phyloP scores from a whole-genome alignment of 2,888 invertebrate genomes.

The Parnassius glacialis region DNA sequence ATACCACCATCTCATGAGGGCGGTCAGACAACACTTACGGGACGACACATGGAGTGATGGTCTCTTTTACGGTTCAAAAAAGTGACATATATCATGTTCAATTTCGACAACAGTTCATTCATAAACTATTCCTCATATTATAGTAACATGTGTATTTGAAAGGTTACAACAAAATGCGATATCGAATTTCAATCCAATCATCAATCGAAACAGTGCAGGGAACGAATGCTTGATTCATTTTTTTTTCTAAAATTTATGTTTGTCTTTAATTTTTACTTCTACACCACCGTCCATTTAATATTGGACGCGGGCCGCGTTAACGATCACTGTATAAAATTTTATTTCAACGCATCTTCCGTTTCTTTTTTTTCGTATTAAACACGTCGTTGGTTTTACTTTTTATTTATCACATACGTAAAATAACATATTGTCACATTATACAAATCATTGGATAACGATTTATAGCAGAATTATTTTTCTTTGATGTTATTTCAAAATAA shows the following conservation, averaged over 20 bases:
- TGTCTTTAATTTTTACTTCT: conserved; percentile 78
- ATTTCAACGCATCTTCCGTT: conserved; percentile 67
- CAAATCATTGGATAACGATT: conserved; percentile 21
- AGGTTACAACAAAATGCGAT: conserved; percentile 65
- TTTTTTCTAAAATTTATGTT: conserved; percentile 70
- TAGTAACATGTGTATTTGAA: conserved; percentile 44
- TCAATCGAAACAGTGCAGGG: conserved; percentile 53
- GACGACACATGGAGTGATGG: no score
- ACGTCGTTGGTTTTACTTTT: conserved; percentile 70
- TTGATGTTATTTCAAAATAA: background rate
- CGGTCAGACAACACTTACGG: no score
- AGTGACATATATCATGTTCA: no score
- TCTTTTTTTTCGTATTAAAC: conserved; percentile 64
- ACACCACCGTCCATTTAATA: conserved; percentile 75
- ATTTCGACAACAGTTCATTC: conserved; percentile 47
- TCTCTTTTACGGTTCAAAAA: no score
- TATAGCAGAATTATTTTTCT: conserved; percentile 7
- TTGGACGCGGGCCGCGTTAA: conserved; percentile 71
- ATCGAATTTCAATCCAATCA: conserved; percentile 73
- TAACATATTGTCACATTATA: conserved; percentile 36
- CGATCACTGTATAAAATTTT: conserved; percentile 78
- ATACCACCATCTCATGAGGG: no score
- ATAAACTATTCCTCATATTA: conserved; percentile 44
- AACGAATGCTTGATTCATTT: conserved; percentile 62
- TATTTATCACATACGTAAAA: conserved; percentile 57